A percentile compares a stretch with the other conserved stretches of the same genome.
These are phyloP conservation scores for Elgonia sp. DNA, from an alignment of 2,888 invertebrate genomes.

Conservation along the genomic window DNA sequence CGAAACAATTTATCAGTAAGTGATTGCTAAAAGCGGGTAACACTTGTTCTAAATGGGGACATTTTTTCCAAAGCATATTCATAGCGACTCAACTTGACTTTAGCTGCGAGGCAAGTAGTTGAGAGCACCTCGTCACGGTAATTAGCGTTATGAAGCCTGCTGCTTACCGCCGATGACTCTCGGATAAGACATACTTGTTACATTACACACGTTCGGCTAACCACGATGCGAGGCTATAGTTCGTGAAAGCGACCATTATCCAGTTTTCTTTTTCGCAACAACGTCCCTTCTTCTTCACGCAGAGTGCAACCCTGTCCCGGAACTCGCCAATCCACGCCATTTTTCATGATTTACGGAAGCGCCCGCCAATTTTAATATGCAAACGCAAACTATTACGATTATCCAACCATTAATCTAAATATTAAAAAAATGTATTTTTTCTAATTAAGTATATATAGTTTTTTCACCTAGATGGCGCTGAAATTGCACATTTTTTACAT, in stretches of 20 bases:
- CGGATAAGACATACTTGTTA: conserved; percentile 82
- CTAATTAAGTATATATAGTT: too few relatives aligned
- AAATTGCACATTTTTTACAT: too few relatives aligned
- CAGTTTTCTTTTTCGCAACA: conserved; percentile 83
- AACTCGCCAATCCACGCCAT: conserved; percentile 75
- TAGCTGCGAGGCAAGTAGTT: conserved; percentile 76
- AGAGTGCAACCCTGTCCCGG: conserved; percentile 73
- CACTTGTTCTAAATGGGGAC: conserved; percentile 31
- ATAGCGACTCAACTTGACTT: conserved; percentile 56
- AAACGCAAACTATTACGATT: conserved; percentile 67
- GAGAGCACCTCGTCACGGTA: conserved; percentile 84
- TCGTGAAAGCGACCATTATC: conserved; percentile 86
- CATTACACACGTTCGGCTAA: conserved; percentile 83
- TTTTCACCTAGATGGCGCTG: too few relatives aligned
- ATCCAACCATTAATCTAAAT: conserved; percentile 68
- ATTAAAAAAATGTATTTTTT: conserved; percentile 18
- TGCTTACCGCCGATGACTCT: conserved; percentile 83
- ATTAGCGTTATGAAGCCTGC: conserved; percentile 86
- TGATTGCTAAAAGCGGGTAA: neutral
- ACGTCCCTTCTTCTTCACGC: conserved; percentile 69
- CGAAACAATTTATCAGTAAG: neutral
- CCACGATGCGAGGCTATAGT: conserved; percentile 82
- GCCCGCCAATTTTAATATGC: conserved; percentile 67
- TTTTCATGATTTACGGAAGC: conserved; percentile 74
- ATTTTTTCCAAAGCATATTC: conserved; percentile 53